Evolutionary conservation across 1,140 invertebrate genomes (phyloP), one percentile per base, ranked within the genome.

Genomic region (Platyscapa corneri): DNA sequence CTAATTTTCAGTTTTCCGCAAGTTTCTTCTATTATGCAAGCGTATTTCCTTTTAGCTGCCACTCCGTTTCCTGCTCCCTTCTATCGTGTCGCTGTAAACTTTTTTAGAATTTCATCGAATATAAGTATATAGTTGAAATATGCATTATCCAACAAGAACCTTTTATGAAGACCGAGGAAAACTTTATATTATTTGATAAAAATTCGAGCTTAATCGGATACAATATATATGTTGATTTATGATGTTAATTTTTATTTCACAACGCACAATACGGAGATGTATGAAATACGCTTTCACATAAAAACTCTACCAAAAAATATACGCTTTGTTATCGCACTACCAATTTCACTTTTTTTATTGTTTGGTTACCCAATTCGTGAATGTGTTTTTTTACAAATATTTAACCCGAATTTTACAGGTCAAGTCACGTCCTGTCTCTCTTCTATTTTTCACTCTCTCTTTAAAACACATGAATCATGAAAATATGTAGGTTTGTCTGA

Each of bases 391-490:
- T 53, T 53, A 20, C 49, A 53, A 32, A 81, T 56, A 5, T 60
- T n/a, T 5, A 80, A n/a, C 42, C 23, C 34, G 70, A 82, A 60
- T 75, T 72, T 82, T 49, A 46, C 8, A 30, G 64, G 46, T 67
- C 42, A 30, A 84, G 32, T 65, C 32, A 6, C 20, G 6, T 5
- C 39, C 46, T 39, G 18, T 20, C 53, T 23, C n/a, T n/a, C 77
- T 30, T 10, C 42, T 76, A 14, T 64, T n/a, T 60, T 23, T 74
- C 49, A 5, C 14, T 76, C 72, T 34, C 60, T 65, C 30, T 56
- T 72, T 78, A 85, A 86, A 86, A 86, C 87, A 87, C 84, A 88
- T 77, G 83, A 87, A 85, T 89, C 75, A 67, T 87, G 85, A 79
- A 89, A 89, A 89, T 89, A 87, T 85, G 84, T 60, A 72, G 76